Base-by-base conservation (phyloP, 2,113 vertebrate species). In the Phoxinus phoxinus region DNA sequence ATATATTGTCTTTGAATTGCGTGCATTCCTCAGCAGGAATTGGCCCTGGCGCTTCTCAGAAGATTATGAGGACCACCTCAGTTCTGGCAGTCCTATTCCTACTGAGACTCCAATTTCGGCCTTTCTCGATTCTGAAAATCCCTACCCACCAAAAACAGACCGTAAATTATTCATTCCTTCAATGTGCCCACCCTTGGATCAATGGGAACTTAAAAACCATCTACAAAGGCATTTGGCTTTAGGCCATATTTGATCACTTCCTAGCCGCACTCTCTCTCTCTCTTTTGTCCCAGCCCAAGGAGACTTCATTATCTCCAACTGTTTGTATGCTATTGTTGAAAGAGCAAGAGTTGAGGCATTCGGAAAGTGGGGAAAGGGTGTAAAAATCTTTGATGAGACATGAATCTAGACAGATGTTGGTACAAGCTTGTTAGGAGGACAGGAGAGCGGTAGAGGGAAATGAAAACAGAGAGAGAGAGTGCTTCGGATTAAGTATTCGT, bases 201-300 rank as follows among this genome's bases (percentile, higher is more conserved):
- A 95, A 95, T 94, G 92, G 89, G 84, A 91, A 93, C 90, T 92
- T 91, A 94, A 94, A 94, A 92, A 92, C 86, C 90, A 93, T 93
- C 93, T 94, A 92, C 94, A 94, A 93, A 94, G 93, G 89, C 85
- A 53, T 90, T 91, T 92, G 93, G 94, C 94, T 94, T 90, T 92
- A 93, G 94, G 94, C 94, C 93, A 94, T 91, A 94, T 94, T 93
- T 94, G 92, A 94, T 94, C 92, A 92, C 91, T 94, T 94, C 90
- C 90, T 90, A 85, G 32, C 81, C 83, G 69, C 87, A 59, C 88
- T 91, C 86, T 86, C 73, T 88, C 86, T 89, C 30, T 1, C 21
- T 4, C 90, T 91, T 93, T 84, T 91, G 88, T 90, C 88, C 86
- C 88, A 79, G 78, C 88, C 93, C 90, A 6, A 88, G 41, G 94